Conservation (phyloP, 37 sponge, comb jelly and placozoan species). For the Dysidea cf. avara region DNA sequence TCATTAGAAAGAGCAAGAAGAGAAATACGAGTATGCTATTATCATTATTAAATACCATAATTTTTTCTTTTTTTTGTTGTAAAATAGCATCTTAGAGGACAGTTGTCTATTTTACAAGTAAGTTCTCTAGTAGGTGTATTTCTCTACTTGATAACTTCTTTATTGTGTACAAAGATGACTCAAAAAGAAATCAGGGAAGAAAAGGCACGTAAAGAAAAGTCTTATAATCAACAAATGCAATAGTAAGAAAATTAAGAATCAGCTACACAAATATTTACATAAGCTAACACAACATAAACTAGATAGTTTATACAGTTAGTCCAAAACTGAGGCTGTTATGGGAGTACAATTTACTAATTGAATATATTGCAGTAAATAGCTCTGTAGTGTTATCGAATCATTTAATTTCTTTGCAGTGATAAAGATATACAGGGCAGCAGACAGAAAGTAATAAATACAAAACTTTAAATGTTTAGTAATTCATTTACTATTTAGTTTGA, state of each 20-base stretch:
- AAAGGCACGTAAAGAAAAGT: slow-evolving; percentile 23
- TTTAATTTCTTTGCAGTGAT: slow-evolving; percentile 2
- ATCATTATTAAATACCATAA: not conserved
- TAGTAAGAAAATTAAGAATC: slow-evolving; percentile 42
- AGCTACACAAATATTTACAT: not conserved
- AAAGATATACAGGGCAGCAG: slow-evolving; percentile 3
- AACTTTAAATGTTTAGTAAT: too few species aligned
- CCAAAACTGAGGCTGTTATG: too few species aligned
- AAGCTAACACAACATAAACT: not conserved
- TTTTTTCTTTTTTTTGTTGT: not conserved
- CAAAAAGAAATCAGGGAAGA: slow-evolving; percentile 68
- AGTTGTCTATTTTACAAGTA: slow-evolving; percentile 72
- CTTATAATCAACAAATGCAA: slow-evolving; percentile 5
- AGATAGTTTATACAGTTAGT: too few species aligned
- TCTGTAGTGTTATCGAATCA: too few species aligned
- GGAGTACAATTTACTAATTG: too few species aligned
- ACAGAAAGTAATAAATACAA: not conserved
- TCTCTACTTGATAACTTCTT: not conserved
- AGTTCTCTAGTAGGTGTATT: not conserved
- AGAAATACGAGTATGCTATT: slow-evolving; percentile 67
- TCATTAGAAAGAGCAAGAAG: slow-evolving; percentile 62
- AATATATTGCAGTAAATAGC: too few species aligned
- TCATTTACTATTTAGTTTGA: not conserved
- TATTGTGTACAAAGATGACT: slow-evolving; percentile 70
- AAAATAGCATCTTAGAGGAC: slow-evolving; percentile 65